A percentile compares a stretch with the other conserved stretches of the same genome.
Evolutionary conservation across 2,797 vertebrate species (phyloP).

Genomic region (Squalus acanthias): DNA sequence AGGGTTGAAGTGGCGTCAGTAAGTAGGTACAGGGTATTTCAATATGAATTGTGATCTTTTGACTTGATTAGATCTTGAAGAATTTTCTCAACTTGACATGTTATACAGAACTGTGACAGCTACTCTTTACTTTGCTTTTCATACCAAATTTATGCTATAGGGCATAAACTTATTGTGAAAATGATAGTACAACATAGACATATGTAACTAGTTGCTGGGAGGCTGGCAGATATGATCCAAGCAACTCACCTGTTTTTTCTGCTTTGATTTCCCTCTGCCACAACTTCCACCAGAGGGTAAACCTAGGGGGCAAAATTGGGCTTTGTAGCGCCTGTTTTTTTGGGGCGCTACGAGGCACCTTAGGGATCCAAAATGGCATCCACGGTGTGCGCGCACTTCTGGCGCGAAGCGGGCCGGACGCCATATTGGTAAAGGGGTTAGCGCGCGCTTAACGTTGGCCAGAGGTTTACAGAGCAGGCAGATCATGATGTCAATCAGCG

Average conservation of each 20-base stretch:
- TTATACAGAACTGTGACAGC: neutral
- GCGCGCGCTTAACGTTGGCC: too few species aligned
- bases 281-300: neutral
- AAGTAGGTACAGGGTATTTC: neutral
- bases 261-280: neutral
- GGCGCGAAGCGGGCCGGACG: too few species aligned
- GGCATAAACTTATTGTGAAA: neutral
- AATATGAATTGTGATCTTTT: neutral
- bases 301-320: too few species aligned
- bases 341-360: too few species aligned
- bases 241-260: neutral
- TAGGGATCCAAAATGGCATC: too few species aligned
- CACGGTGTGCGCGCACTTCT: too few species aligned
- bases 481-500: too few species aligned
- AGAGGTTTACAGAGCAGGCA: too few species aligned
- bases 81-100: neutral
- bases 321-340: too few species aligned
- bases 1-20: neutral
- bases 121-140: neutral
- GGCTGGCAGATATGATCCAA: neutral
- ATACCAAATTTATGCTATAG: neutral
- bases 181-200: neutral
- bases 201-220: neutral
- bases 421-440: too few species aligned
- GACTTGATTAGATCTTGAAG: neutral